Evolutionary conservation across 1,140 invertebrate species (phyloP).

Genomic region (Ceratina australensis): DNA sequence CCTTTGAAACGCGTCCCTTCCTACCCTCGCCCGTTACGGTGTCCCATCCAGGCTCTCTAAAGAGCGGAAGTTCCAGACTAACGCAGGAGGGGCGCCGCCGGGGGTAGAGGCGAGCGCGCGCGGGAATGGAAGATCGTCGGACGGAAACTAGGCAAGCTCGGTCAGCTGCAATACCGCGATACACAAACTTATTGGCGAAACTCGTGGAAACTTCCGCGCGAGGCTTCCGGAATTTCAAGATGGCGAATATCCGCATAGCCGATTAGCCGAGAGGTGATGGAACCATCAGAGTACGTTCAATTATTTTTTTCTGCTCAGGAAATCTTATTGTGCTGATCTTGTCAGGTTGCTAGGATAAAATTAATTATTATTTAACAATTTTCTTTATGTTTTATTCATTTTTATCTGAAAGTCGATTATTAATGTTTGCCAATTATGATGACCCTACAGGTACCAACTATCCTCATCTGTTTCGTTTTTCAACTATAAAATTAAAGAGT

Average conservation of each 20-base stretch:
- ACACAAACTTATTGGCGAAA: constrained; percentile 70
- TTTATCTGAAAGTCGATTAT: too few relatives aligned
- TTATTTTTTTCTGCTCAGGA: too few relatives aligned
- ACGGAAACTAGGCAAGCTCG: constrained; percentile 59
- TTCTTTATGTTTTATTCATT: too few relatives aligned
- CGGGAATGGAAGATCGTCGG: constrained; percentile 26
- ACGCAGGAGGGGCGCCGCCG: background rate
- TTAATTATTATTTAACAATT: too few relatives aligned
- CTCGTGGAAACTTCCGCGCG: constrained; percentile 60
- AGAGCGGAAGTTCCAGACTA: background rate
- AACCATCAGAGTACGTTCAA: too few relatives aligned
- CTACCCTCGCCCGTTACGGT: background rate
- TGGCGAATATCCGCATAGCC: constrained; percentile 64
- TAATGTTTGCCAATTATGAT: too few relatives aligned
- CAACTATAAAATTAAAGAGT: too few relatives aligned
- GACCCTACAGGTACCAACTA: too few relatives aligned
- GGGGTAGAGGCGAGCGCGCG: background rate
- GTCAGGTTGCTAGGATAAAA: too few relatives aligned
- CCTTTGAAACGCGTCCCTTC: background rate
- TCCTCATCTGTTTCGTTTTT: too few relatives aligned
- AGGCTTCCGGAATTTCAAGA: constrained; percentile 65
- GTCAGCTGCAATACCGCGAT: constrained; percentile 71
- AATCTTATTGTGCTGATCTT: too few relatives aligned
- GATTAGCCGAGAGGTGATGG: constrained; percentile 51
- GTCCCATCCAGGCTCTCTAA: background rate